phyloP scores from a whole-genome alignment of 37 sponge, comb jelly and placozoan species.

The Dysidea cf. avara region DNA sequence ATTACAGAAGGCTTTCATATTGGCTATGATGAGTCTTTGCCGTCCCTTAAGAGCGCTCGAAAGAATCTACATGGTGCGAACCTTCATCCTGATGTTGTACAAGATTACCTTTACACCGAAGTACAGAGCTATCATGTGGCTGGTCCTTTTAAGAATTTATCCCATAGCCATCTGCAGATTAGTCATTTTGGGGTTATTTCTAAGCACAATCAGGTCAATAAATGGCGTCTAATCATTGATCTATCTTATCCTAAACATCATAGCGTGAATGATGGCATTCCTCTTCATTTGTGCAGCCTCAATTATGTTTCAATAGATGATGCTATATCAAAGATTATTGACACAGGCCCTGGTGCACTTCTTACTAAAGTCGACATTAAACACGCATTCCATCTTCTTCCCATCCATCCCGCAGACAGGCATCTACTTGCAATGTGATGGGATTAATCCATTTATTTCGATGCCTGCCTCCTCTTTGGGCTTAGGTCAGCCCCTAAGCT shows the following conservation, averaged over 20 bases:
- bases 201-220: background rate
- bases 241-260: background rate
- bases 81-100: too few relatives aligned
- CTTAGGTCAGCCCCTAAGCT: too few relatives aligned
- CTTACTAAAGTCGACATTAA: background rate
- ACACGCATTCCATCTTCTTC: background rate
- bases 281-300: background rate
- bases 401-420: constrained; percentile 15
- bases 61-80: too few relatives aligned
- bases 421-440: constrained; percentile 6
- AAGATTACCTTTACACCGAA: too few relatives aligned
- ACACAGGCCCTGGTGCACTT: background rate
- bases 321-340: background rate
- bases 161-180: too few relatives aligned
- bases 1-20: too few relatives aligned
- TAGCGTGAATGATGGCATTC: constrained; percentile 23
- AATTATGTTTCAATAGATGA: background rate
- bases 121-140: too few relatives aligned
- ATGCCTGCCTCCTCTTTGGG: constrained; percentile 10
- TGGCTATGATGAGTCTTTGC: too few relatives aligned
- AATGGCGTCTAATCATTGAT: constrained; percentile 40
- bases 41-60: too few relatives aligned
- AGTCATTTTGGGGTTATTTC: constrained; percentile 14
- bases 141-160: too few relatives aligned
- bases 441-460: constrained; percentile 3